Conservation (phyloP, 2,888 invertebrate species). For the Mylabris sibirica region DNA sequence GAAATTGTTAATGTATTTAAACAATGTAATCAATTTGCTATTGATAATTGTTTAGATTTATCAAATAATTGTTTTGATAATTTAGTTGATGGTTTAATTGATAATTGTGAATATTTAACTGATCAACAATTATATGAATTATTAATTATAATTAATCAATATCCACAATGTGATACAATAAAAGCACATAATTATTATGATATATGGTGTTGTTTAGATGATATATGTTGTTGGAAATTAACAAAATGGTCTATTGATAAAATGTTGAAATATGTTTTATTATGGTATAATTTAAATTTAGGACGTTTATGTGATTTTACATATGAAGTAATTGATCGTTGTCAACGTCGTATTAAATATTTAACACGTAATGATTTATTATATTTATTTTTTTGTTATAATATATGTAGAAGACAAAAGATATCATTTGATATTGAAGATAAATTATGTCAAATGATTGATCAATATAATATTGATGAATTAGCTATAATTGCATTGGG, state of each 20-base stretch:
- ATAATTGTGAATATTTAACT: conserved; percentile 64
- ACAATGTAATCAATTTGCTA: conserved; percentile 47
- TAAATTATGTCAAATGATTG: conserved; percentile 63
- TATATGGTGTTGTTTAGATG: conserved; percentile 74
- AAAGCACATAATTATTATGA: conserved; percentile 68
- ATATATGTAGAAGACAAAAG: conserved; percentile 65
- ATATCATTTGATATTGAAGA: conserved; percentile 73
- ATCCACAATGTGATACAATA: conserved; percentile 65
- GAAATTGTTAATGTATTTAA: conserved; percentile 58
- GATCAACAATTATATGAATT: conserved; percentile 67
- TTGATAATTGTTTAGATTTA: conserved; percentile 48
- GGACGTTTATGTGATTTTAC: conserved; percentile 65
- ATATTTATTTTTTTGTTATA: conserved; percentile 73
- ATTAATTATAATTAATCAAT: conserved; percentile 63
- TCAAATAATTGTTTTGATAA: conserved; percentile 55
- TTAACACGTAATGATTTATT: conserved; percentile 71
- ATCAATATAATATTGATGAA: conserved; percentile 70
- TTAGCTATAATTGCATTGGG: conserved; percentile 77
- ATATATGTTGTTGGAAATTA: conserved; percentile 65
- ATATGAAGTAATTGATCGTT: conserved; percentile 62
- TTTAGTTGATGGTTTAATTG: conserved; percentile 59
- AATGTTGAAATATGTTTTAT: conserved; percentile 67
- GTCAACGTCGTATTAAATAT: conserved; percentile 65
- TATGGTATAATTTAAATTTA: conserved; percentile 69
- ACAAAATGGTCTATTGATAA: conserved; percentile 65